A percentile compares a stretch with the other conserved stretches of the same genome.
Evolutionary conservation across 2,888 invertebrate species (phyloP).

Genomic region (Melanchra persicariae): DNA sequence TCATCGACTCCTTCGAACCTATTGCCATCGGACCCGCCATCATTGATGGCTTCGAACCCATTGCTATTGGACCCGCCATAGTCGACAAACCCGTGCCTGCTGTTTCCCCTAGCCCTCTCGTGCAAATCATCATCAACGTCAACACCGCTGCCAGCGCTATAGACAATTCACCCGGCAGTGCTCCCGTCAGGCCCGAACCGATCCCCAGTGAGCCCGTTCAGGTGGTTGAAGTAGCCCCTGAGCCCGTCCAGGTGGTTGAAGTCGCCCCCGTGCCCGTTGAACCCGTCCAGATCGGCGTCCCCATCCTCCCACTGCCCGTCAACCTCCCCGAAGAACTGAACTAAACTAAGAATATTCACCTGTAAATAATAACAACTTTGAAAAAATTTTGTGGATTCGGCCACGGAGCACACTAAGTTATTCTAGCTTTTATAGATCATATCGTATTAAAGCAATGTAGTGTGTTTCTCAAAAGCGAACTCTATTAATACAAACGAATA

Average conservation of each 20-base stretch:
- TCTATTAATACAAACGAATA: conserved; percentile 15
- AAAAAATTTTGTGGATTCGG: neutral
- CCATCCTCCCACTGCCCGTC: conserved; percentile 56
- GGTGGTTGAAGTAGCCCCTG: conserved; percentile 41
- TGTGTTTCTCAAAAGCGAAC: neutral
- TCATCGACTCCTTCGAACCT: conserved; percentile 60
- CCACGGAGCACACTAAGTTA: neutral
- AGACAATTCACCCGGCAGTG: neutral
- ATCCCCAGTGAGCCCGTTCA: conserved; percentile 57
- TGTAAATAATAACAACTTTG: neutral
- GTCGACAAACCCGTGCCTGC: conserved; percentile 20
- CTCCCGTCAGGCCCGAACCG: conserved; percentile 26
- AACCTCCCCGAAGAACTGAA: conserved; percentile 64
- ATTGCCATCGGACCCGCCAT: conserved; percentile 56
- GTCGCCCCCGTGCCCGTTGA: conserved; percentile 53
- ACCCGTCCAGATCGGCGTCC: conserved; percentile 55
- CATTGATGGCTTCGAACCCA: conserved; percentile 46
- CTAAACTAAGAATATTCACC: conserved; percentile 38
- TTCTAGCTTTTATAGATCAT: neutral
- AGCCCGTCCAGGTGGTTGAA: conserved; percentile 50
- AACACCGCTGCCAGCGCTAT: conserved; percentile 17
- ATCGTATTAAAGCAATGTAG: neutral
- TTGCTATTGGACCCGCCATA: conserved; percentile 44
- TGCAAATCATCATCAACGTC: conserved; percentile 38
- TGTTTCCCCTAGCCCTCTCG: conserved; percentile 17